phyloP scores from a whole-genome alignment of 2,888 invertebrate genomes.

The Tinea pellionella region DNA sequence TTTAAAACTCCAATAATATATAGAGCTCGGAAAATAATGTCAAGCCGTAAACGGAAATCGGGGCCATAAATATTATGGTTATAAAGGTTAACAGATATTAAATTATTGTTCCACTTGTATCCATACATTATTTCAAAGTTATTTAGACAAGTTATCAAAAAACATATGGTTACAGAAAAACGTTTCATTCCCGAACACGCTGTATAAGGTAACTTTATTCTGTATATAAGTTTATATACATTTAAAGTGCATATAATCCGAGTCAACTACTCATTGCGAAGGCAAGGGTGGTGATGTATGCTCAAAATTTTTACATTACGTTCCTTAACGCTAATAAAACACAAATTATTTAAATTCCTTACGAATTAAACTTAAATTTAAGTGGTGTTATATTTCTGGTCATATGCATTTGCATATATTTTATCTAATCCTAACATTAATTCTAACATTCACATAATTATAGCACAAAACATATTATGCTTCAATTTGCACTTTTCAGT shows the following conservation, averaged over 20 bases:
- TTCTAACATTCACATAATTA: background rate
- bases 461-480: conserved; percentile 60
- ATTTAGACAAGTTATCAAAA: too few species aligned
- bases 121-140: too few species aligned
- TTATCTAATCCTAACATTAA: background rate
- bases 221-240: conserved; percentile 20
- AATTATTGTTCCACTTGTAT: too few species aligned
- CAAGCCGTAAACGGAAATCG: too few species aligned
- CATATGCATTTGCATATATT: conserved; percentile 26
- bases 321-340: background rate
- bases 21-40: too few species aligned
- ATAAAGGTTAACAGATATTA: too few species aligned
- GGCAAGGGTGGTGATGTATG: conserved; percentile 62
- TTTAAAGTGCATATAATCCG: conserved; percentile 42
- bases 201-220: conserved; percentile 52
- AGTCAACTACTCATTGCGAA: conserved; percentile 54
- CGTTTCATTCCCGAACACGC: too few species aligned
- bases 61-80: too few species aligned
- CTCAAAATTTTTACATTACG: conserved; percentile 30
- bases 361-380: conserved; percentile 34
- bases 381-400: conserved; percentile 54
- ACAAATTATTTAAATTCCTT: conserved; percentile 27
- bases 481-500: conserved; percentile 38
- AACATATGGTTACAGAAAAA: too few species aligned
- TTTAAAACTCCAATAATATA: too few species aligned